Base-by-base conservation (phyloP, 2,113 vertebrate species). In the Leptobrachium ailaonicum region DNA sequence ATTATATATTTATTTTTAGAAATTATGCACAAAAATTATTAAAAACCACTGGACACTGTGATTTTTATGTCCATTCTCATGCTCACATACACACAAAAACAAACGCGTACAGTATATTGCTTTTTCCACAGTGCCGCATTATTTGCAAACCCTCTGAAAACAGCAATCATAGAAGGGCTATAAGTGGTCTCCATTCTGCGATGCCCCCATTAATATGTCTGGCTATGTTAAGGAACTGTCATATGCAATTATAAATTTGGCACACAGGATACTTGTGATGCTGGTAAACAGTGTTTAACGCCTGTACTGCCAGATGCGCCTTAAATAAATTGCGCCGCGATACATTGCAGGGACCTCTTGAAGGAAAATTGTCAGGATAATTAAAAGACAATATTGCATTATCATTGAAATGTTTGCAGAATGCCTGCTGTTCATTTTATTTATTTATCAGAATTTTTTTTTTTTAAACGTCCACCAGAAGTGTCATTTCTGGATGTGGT, bases 141-240 rank as follows among this genome's bases (percentile, higher is more conserved):
- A 32, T 32, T 32, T 32, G 20, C 41, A 41, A 12, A 73, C 64
- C n/a, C 69, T 47, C 53, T 40, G 76, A 87, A 85, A 86, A 83
- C 83, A 85, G 20, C 76, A 80, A 84, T 82, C 84, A 85, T 82
- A 84, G 45, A 62, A 5, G 47, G 47, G 47, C 47, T 76, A 63
- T 32, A 76, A 88, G 86, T 87, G 88, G 84, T 85, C 84, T 54
- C 83, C 66, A 50, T 84, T 84, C 87, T 79, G 85, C 84, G 84
- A 75, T 67, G 56, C 72, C 71, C 42, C 72, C 72, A 81, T 81
- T 81, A 81, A 69, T 81, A 81, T 50, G 79, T 81, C 71, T 81
- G 72, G 71, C 79, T 80, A 81, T 63, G 78, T 83, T 81, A 81
- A 8, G 3, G 43, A 84, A 73, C 76, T 5, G 76, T 66, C 20